Evolutionary conservation across 1,140 invertebrate genomes (phyloP), one percentile per base, ranked within the genome.

Genomic region (Pachypsylla venusta): DNA sequence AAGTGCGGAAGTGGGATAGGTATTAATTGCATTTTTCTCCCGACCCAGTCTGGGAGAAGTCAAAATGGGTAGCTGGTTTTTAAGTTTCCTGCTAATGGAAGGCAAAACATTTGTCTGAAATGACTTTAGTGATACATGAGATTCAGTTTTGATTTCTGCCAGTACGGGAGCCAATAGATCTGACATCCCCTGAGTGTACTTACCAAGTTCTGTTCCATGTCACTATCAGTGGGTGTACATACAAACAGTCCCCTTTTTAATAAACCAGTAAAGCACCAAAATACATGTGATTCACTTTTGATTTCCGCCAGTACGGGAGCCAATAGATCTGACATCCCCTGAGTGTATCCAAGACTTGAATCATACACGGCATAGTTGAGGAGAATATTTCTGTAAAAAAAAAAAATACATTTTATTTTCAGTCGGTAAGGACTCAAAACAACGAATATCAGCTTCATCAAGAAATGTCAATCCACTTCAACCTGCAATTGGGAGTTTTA

Each of bases 341-440:
- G 87, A 0, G 91, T 87, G 66, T 91, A 90, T 66, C 93, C 93
- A 60, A 98, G 74, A 75, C 98, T 93, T 73, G 98, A 98, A 74
- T 98, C 95, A 70, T 95, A 97, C 92, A 98, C 96, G 16, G 93
- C 85, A 71, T 98, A 98, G 0, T 94, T 98, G 88, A 98, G 93
- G 1, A 99, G 75, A 67, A 98, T 91, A 67, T 60, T 96, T 88
- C 65, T 87, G 81, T 1, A 98, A 71, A 20, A 86, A 77, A 13
- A 27, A 59, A 12, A n/a, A n/a, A n/a, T n/a, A n/a, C n/a, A n/a
- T n/a, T n/a, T n/a, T n/a, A n/a, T n/a, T n/a, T n/a, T n/a, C n/a
- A n/a, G n/a, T n/a, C n/a, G n/a, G n/a, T n/a, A n/a, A n/a, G n/a
- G n/a, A n/a, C n/a, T n/a, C n/a, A n/a, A n/a, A n/a, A n/a, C n/a